A percentile compares a stretch with the other conserved stretches of the same genome.
Evolutionary conservation across 2,797 vertebrate species (phyloP).

Genomic region (Malacoctenus gilli): DNA sequence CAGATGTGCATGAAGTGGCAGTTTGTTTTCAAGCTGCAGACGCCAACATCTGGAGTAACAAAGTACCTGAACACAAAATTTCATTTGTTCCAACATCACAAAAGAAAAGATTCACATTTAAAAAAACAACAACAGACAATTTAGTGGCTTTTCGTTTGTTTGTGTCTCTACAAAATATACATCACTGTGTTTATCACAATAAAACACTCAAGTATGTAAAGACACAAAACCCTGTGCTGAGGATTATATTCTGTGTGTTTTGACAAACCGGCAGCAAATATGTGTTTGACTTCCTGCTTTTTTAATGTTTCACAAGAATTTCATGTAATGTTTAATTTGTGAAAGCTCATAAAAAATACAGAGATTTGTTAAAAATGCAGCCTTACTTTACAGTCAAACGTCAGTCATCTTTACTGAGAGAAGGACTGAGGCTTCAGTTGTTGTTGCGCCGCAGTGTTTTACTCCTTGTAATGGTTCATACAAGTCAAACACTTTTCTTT

Average conservation of each 20-base stretch:
- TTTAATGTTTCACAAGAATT: conserved; percentile 21
- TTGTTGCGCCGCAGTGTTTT: background rate
- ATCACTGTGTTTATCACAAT: too few species aligned
- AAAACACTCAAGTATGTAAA: too few species aligned
- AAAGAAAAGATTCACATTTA: conserved; percentile 13
- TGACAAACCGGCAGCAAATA: too few species aligned
- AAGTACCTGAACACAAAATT: background rate
- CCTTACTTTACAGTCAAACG: conserved; percentile 6
- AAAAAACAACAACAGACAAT: conserved; percentile 4
- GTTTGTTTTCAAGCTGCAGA: conserved; percentile 1
- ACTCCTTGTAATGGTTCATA: background rate
- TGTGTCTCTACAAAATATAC: background rate
- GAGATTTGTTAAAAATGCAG: conserved; percentile 12
- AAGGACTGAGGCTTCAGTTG: background rate
- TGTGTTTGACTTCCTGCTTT: background rate
- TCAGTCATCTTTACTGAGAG: background rate
- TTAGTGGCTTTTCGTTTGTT: background rate
- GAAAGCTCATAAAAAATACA: conserved; percentile 11
- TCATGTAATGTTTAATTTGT: conserved; percentile 5
- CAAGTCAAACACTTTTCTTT: too few species aligned
- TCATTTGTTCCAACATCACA: conserved; percentile 6
- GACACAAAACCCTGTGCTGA: too few species aligned
- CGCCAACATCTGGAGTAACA: background rate
- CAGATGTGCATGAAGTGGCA: background rate
- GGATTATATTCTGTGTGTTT: too few species aligned